Evolutionary conservation across 1,140 invertebrate genomes (phyloP).

Genomic region (Homalodisca vitripennis): DNA sequence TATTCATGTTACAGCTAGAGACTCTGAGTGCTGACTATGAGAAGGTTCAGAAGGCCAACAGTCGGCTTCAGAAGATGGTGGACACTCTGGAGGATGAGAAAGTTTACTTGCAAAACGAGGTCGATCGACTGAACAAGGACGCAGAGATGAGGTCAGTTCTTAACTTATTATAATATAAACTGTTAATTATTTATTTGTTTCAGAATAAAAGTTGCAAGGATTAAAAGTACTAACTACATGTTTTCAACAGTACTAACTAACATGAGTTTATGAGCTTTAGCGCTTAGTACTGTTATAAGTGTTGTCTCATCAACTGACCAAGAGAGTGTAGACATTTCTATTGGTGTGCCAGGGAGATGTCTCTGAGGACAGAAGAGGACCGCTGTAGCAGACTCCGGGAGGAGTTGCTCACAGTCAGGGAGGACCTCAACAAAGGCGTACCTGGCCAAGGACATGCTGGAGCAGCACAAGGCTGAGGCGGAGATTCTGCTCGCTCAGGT

Average conservation of each 20-base stretch:
- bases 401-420: constrained; percentile 67
- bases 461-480: constrained; percentile 75
- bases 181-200: too few species aligned
- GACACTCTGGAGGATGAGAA: constrained; percentile 74
- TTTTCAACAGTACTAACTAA: too few species aligned
- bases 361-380: constrained; percentile 67
- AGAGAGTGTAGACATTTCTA: too few species aligned
- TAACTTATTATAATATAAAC: not conserved
- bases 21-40: constrained; percentile 71
- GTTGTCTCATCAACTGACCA: too few species aligned
- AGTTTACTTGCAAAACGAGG: constrained; percentile 65
- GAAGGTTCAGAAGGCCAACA: constrained; percentile 69
- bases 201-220: too few species aligned
- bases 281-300: too few species aligned
- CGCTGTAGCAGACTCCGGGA: constrained; percentile 70
- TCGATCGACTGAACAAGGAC: constrained; percentile 68
- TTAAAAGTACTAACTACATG: too few species aligned
- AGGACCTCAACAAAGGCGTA: constrained; percentile 73
- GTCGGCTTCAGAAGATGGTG: constrained; percentile 68
- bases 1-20: constrained; percentile 64
- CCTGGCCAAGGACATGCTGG: constrained; percentile 68
- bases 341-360: constrained; percentile 49
- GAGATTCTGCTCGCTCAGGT: constrained; percentile 68
- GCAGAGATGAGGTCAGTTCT: constrained; percentile 56
- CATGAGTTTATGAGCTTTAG: too few species aligned